Base-by-base conservation (phyloP, 2,113 vertebrate genomes). In the Acanthisitta chloris region DNA sequence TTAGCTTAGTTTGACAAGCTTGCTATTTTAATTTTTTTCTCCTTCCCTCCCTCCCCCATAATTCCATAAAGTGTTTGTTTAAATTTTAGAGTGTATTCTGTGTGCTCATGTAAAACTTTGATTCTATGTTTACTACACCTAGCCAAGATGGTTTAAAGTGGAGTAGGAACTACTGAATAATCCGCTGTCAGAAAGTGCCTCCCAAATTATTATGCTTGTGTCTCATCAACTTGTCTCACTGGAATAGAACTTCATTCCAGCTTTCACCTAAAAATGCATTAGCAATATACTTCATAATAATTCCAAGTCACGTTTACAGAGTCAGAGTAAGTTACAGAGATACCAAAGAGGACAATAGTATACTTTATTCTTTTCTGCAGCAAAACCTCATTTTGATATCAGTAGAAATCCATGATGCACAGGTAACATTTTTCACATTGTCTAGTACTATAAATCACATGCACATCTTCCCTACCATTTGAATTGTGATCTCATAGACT, bases 1-100 rank as follows among this genome's bases (percentile, higher is more conserved):
- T 65, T 76, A 36, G 12, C n/a, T 76, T 16, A 33, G 6, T 76
- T 64, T 86, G 29, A 34, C 14, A 76, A 18, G 4, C 2, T 18
- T 66, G 72, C 28, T 21, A 4, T 38, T 51, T 5, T 25, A 29
- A 51, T 73, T n/a, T 29, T 29, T n/a, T 8, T 1, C 10, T 58
- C 48, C 3, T 10, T 29, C 5, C 5, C 16, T 69, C 5, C 6
- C 8, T 49, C 5, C 6, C 4, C 13, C 2, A 0, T 61, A 74
- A 54, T 62, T 72, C 36, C 8, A 18, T 65, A 16, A 54, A 71
- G 21, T 33, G 4, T 55, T 70, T 88, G 33, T 42, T 85, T 55
- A 40, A 66, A 28, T 88, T 87, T 85, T 67, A 33, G 8, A 42
- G 2, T 24, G 5, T 87, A 9, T 48, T 90, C 42, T 80, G 10